Base-by-base conservation (phyloP, 2,888 invertebrate species). In the Idaea biselata region DNA sequence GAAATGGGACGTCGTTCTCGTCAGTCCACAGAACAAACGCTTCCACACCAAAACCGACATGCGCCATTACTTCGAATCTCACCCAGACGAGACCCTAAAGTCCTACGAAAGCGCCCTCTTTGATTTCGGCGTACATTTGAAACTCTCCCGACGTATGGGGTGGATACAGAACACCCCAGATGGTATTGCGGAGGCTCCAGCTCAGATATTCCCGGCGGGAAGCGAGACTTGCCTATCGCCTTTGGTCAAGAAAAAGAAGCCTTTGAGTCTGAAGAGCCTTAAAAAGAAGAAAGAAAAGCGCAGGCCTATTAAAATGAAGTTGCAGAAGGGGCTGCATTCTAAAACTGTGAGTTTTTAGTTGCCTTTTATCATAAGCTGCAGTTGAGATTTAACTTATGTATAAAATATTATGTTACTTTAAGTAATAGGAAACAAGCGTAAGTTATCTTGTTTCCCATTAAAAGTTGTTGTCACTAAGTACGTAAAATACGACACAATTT, bases 1-100 rank as follows among this genome's bases (percentile, higher is more conserved):
- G 7, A 97, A 97, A 80, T 97, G 97, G 97, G 96, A 97, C 77
- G 95, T 96, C 1, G 94, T 97, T 58, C 93, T 97, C 63, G 93
- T 96, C 76, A 93, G 93, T 60, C 91, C 92, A 0, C 83, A 84
- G 17, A 86, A 89, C 68, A 81, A 84, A 4, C 75, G 89, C 1
- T 86, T 91, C 71, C 92, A 93, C 72, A 91, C 89, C 0, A 89
- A 88, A 63, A 82, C 82, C 0, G 93, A 93, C 68, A 90, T 93
- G 86, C 83, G 86, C 0, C 68, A 77, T 16, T 91, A 81, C 62
- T 68, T 93, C 0, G 88, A 87, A 59, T 77, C 77, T 58, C 74
- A 74, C 3, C 69, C 78, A 0, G 77, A 81, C 8, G 74, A 76
- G 0, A 58, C 68, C 0, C 62, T 86, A 1, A 77, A 73, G n/a